Conservation (phyloP, 2,888 invertebrate species). For the Diachrysia chrysitis region DNA sequence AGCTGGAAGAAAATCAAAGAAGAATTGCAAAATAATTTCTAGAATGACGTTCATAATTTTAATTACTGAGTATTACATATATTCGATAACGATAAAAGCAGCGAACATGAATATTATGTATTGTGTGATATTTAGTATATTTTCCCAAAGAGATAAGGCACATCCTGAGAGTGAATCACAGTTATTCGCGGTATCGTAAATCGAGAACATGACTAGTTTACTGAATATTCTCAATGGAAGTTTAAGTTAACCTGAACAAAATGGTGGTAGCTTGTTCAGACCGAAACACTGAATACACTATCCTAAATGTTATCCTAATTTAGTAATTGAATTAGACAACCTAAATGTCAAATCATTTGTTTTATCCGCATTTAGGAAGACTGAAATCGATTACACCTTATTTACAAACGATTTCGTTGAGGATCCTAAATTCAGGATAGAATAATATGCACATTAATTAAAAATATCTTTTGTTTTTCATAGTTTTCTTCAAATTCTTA, state of each 20-base stretch:
- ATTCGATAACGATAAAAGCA: slow-evolving; percentile 1
- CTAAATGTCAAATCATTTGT: too few species aligned
- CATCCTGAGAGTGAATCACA: slow-evolving; percentile 64
- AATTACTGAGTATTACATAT: neutral
- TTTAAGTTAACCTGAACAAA: neutral
- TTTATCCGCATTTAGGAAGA: too few species aligned
- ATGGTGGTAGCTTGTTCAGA: too few species aligned
- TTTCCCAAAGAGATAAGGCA: slow-evolving; percentile 60
- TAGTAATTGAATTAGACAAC: too few species aligned
- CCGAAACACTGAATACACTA: too few species aligned
- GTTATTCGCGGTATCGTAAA: slow-evolving; percentile 45
- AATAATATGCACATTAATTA: too few species aligned
- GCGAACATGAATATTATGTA: slow-evolving; percentile 7
- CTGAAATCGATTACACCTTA: too few species aligned
- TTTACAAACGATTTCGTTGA: too few species aligned
- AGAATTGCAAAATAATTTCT: neutral
- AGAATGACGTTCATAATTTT: neutral
- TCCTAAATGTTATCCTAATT: too few species aligned
- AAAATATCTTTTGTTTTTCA: too few species aligned
- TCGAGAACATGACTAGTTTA: slow-evolving; percentile 7
- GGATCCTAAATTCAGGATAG: too few species aligned
- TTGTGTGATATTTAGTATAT: slow-evolving; percentile 26
- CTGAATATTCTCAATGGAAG: neutral
- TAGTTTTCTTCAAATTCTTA: too few species aligned
- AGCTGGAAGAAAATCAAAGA: neutral